Evolutionary conservation across 2,797 vertebrate species (phyloP), one percentile per base, ranked within the genome.

Genomic region (Lagodon rhomboides): DNA sequence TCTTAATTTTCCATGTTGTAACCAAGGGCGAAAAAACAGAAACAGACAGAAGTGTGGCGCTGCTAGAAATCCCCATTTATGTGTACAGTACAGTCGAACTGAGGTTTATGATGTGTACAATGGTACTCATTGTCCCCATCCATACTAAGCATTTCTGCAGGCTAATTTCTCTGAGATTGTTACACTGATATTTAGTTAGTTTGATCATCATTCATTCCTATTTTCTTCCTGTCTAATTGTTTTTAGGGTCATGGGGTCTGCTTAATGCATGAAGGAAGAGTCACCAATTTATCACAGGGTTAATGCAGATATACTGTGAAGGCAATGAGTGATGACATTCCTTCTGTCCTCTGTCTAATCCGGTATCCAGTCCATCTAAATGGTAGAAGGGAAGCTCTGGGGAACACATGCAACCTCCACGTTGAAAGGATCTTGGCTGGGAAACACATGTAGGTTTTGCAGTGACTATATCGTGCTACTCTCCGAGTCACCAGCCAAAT

Each of bases 241-340:
- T 30, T 67, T 51, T 16, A n/a, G 50, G 25, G 55, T 73, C 65
- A 70, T 44, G 41, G 60, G 43, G 27, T 72, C 25, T 20, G 46
- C 12, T 34, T 16, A 34, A 53, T 61, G 0, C 10, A 38, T 17
- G 0, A 54, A 41, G 25, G 4, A 51, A n/a, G 46, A 75, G 59
- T 68, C 53, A 79, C 12, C 51, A 0, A 63, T 72, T 75, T 22
- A 60, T 73, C 53, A 67, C 51, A 49, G 23, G 63, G 68, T 65
- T 68, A 67, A 25, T 53, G 46, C 22, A 54, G 38, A 71, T 46
- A 49, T 54, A 46, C 38, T 68, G 72, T 12, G 47, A 27, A 73
- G 53, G n/a, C 44, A 23, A 12, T 49, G 47, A 38, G 41, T 27
- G 30, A 63, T 23, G 53, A 54, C 27, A 34, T 22, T 53, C 22